Conservation (phyloP, 2,888 invertebrate genomes). For the Atethmia centrago region DNA sequence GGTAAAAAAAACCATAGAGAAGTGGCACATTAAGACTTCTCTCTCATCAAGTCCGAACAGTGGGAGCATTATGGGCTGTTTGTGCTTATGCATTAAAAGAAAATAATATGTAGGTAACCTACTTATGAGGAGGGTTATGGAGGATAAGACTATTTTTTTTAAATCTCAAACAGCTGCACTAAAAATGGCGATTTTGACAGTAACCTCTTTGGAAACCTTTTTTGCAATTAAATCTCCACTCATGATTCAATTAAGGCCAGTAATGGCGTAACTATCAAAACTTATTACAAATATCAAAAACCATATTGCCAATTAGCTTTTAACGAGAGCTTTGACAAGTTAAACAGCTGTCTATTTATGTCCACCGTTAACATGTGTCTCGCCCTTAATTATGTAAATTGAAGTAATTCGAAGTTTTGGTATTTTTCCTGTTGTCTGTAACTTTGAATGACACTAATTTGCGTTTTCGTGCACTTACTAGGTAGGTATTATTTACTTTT, state of each 20-base stretch:
- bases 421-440: constrained; percentile 26
- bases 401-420: constrained; percentile 10
- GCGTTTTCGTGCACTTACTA: constrained; percentile 29
- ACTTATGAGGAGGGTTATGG: background rate
- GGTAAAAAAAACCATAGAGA: no score
- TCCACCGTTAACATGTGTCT: background rate
- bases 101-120: background rate
- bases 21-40: no score
- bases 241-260: constrained; percentile 23
- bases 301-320: background rate
- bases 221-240: background rate
- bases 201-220: background rate
- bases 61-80: no score
- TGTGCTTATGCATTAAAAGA: background rate
- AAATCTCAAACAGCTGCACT: background rate
- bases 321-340: constrained; percentile 4
- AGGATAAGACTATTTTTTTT: background rate
- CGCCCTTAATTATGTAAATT: constrained; percentile 38
- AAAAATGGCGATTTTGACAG: background rate
- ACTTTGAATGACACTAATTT: constrained; percentile 27
- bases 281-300: constrained; percentile 26
- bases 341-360: constrained; percentile 7
- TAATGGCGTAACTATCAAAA: constrained; percentile 5
- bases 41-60: no score
- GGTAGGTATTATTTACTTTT: constrained; percentile 27